A percentile compares a stretch with the other conserved stretches of the same genome.
Conservation (phyloP, 2,888 invertebrate genomes). For the Parascotia fuliginaria region DNA sequence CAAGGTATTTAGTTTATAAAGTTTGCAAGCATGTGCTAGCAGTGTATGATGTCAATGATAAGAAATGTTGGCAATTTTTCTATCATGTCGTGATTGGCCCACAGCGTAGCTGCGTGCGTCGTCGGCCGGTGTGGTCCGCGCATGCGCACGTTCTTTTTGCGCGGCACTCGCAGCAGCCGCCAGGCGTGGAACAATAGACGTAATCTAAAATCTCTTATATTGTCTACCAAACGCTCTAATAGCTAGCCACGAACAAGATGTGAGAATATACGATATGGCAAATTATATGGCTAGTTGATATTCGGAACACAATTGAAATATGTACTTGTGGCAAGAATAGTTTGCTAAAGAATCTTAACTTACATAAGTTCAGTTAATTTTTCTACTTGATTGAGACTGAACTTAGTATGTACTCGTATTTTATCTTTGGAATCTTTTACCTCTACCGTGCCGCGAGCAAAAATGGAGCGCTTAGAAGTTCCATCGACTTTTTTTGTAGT, state of each 20-base stretch:
- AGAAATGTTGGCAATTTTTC: constrained; percentile 21
- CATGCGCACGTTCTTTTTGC: constrained; percentile 41
- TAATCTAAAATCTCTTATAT: constrained; percentile 72
- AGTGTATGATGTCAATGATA: background rate
- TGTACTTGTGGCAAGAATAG: too few species aligned
- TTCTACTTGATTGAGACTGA: too few species aligned
- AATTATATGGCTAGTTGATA: constrained; percentile 13
- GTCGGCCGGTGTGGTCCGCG: constrained; percentile 37
- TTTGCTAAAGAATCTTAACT: too few species aligned
- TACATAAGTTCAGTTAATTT: too few species aligned
- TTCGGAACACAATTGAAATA: background rate
- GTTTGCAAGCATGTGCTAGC: too few species aligned
- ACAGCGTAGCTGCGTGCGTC: constrained; percentile 36
- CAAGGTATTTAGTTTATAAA: too few species aligned
- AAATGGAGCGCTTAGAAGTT: too few species aligned
- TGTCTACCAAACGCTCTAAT: constrained; percentile 74
- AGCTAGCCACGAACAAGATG: constrained; percentile 42
- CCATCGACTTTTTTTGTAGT: too few species aligned
- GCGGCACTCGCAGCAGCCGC: constrained; percentile 50
- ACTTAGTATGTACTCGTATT: too few species aligned
- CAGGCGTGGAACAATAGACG: constrained; percentile 63
- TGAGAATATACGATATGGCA: constrained; percentile 18
- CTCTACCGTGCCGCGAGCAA: too few species aligned
- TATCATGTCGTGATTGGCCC: constrained; percentile 34
- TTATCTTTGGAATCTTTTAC: too few species aligned